Evolutionary conservation across 2,888 invertebrate species (phyloP).

Genomic region (Sesamia inferens): DNA sequence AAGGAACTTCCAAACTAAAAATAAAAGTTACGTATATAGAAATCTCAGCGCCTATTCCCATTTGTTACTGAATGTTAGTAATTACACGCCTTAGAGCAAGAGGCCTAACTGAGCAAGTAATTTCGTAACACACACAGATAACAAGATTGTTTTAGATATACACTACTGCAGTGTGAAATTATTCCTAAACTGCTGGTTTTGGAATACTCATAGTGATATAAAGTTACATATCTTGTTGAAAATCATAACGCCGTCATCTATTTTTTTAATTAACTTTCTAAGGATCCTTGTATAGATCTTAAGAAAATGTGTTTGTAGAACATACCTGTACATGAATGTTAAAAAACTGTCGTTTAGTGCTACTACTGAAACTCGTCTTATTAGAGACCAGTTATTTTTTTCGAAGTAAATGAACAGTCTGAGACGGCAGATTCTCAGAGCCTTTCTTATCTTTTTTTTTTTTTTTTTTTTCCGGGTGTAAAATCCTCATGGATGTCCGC

Average conservation of each 20-base stretch:
- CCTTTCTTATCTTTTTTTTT: constrained; percentile 4
- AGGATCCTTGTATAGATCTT: too few species aligned
- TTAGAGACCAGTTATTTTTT: not conserved
- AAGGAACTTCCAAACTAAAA: not conserved
- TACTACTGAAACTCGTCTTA: too few species aligned
- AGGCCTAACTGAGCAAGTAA: constrained; percentile 43
- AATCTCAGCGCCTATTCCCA: not conserved
- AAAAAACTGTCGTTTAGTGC: too few species aligned
- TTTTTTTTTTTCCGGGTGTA: too few species aligned
- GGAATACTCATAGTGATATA: not conserved
- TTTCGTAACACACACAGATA: constrained; percentile 40
- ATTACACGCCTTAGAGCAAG: constrained; percentile 34
- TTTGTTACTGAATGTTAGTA: constrained; percentile 37
- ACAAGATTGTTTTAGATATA: constrained; percentile 36
- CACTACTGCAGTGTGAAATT: not conserved
- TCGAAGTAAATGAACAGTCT: not conserved
- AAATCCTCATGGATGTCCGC: too few species aligned
- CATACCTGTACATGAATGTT: not conserved
- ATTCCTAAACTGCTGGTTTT: constrained; percentile 1
- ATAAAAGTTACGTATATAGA: constrained; percentile 9
- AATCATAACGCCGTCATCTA: too few species aligned
- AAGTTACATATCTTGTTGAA: too few species aligned
- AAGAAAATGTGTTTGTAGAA: not conserved
- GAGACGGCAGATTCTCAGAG: not conserved
- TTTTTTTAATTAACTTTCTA: too few species aligned